Conservation (phyloP, 2,113 vertebrate genomes). For the Phalacrocorax brasilianus region DNA sequence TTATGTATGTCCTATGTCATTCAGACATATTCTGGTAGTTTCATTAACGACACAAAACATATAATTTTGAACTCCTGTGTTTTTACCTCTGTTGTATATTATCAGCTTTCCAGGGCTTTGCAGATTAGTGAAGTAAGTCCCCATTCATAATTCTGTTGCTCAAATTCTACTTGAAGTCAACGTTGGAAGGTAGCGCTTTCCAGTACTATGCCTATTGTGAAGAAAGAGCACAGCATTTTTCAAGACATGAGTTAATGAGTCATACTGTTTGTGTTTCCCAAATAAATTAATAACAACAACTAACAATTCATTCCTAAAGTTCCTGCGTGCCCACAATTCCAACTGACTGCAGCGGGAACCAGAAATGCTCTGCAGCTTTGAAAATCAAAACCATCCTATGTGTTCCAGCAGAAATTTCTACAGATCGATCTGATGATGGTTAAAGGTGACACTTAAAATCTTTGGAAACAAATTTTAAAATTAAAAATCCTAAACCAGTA, state of each 20-base stretch:
- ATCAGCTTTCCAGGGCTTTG: background rate
- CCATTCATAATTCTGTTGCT: background rate
- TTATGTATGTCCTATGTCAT: background rate
- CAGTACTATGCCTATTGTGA: background rate
- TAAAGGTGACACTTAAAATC: background rate
- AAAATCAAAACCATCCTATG: background rate
- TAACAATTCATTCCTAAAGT: constrained; percentile 63
- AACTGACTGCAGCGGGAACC: background rate
- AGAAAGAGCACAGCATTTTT: constrained; percentile 6
- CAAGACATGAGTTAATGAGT: constrained; percentile 44
- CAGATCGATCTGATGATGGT: background rate
- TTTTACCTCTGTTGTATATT: background rate
- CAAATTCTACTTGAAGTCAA: background rate
- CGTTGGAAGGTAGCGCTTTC: background rate
- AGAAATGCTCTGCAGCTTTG: constrained; percentile 9
- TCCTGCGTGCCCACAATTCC: constrained; percentile 45
- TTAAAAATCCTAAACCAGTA: background rate
- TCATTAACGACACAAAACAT: background rate
- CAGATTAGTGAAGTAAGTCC: background rate
- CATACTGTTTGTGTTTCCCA: constrained; percentile 59
- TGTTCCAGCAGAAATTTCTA: background rate
- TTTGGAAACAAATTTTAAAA: background rate
- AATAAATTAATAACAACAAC: constrained; percentile 63
- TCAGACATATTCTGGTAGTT: background rate
- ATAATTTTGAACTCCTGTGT: background rate